A percentile compares a stretch with the other conserved stretches of the same genome.
These are phyloP conservation scores for Bombus pascuorum DNA, from an alignment of 1,140 invertebrate genomes.

Conservation along the genomic window DNA sequence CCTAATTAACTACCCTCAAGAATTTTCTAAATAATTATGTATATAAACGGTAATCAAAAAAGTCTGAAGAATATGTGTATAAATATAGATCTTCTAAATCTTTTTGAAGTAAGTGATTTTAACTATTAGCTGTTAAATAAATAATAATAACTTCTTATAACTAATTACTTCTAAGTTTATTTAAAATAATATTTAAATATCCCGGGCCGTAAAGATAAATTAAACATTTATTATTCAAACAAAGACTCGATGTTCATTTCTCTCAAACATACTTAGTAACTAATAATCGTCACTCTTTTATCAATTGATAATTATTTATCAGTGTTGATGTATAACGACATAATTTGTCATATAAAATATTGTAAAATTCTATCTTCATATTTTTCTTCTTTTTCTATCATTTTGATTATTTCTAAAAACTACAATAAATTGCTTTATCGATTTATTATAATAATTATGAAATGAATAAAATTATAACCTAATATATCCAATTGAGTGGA, in stretches of 20 bases:
- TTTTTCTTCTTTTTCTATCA: not conserved
- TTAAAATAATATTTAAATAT: not conserved
- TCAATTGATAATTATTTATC: not conserved
- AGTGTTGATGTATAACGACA: too few relatives aligned
- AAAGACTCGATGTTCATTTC: not conserved
- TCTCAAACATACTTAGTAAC: not conserved
- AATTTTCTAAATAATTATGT: too few relatives aligned
- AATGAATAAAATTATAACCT: not conserved
- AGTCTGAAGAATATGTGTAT: too few relatives aligned
- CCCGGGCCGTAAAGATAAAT: not conserved
- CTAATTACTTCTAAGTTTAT: too few relatives aligned
- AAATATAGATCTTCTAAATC: too few relatives aligned
- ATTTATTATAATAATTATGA: not conserved
- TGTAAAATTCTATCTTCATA: not conserved
- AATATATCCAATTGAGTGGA: not conserved
- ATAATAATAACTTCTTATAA: too few relatives aligned
- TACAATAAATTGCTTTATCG: not conserved
- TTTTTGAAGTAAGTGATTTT: too few relatives aligned
- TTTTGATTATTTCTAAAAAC: not conserved
- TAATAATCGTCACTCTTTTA: not conserved
- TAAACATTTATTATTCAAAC: slow-evolving; percentile 7
- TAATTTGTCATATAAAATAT: slow-evolving; percentile 11
- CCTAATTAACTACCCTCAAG: too few relatives aligned
- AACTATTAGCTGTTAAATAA: too few relatives aligned
- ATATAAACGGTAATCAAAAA: too few relatives aligned